Percentiles rank a stretch among this genome's conserved stretches.
These are phyloP conservation scores for Girardia tigrina DNA, from an alignment of 2,888 invertebrate genomes.

Conservation along the genomic window DNA sequence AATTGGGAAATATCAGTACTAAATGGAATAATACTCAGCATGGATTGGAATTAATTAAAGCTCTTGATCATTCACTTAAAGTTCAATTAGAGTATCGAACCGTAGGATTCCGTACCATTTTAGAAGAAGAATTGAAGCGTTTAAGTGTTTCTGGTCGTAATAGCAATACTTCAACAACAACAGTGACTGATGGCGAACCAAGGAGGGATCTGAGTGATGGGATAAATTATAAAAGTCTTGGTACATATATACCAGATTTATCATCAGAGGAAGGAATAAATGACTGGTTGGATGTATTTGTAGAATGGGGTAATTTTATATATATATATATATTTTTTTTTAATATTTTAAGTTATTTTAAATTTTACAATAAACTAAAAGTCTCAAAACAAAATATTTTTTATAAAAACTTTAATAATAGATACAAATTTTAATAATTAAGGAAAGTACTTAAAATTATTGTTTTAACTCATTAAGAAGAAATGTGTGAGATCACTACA, in stretches of 20 bases:
- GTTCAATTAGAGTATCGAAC: constrained; percentile 23
- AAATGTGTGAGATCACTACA: too few relatives aligned
- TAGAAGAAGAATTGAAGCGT: background rate
- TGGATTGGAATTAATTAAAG: background rate
- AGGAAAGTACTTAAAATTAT: too few relatives aligned
- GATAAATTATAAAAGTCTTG: background rate
- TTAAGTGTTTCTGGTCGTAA: background rate
- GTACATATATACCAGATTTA: background rate
- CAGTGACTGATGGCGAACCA: background rate
- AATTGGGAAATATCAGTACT: background rate
- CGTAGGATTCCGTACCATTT: background rate
- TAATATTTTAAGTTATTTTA: too few relatives aligned
- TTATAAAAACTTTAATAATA: too few relatives aligned
- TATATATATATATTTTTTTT: background rate
- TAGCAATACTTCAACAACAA: background rate
- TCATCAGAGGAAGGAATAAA: background rate
- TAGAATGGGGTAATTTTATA: background rate
- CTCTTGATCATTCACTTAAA: background rate
- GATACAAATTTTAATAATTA: too few relatives aligned
- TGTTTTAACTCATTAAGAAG: too few relatives aligned
- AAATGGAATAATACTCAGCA: constrained; percentile 17
- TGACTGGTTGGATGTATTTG: background rate
- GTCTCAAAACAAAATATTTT: too few relatives aligned
- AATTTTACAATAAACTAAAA: too few relatives aligned
- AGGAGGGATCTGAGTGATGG: background rate